Conservation (phyloP, 2,113 vertebrate genomes). For the Neoarius graeffei region DNA sequence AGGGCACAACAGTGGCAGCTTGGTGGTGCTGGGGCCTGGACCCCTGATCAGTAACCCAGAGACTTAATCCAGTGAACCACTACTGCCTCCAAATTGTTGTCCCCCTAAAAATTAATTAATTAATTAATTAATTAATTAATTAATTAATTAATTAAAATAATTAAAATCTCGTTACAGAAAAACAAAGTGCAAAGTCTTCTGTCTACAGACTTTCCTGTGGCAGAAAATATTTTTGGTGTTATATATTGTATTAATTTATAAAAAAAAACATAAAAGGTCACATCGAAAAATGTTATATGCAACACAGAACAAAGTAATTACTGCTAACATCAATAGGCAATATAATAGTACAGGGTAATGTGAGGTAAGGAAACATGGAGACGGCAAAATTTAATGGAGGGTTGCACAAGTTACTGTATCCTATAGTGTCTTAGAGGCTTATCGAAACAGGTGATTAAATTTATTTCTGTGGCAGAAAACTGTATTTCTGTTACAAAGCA, state of each 20-base stretch:
- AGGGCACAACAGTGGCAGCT: too few relatives aligned
- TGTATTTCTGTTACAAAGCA: neutral
- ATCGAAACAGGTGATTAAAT: too few relatives aligned
- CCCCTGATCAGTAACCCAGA: too few relatives aligned
- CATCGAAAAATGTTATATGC: neutral
- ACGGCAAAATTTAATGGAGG: neutral
- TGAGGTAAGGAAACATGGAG: neutral
- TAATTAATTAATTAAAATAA: too few relatives aligned
- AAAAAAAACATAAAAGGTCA: neutral
- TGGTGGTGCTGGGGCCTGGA: too few relatives aligned
- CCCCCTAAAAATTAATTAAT: too few relatives aligned
- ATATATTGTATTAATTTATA: neutral
- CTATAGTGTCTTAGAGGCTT: neutral
- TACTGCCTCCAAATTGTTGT: too few relatives aligned
- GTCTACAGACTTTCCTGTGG: neutral
- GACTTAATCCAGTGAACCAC: too few relatives aligned
- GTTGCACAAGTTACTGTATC: neutral
- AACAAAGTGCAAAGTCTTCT: neutral
- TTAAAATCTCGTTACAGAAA: neutral
- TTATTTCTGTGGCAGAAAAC: neutral
- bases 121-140: too few relatives aligned
- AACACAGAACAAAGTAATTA: neutral
- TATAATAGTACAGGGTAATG: neutral
- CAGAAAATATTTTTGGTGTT: neutral
- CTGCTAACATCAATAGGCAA: neutral